Base-by-base conservation (phyloP, 1,140 invertebrate genomes). In the Cyclargus thomasi region DNA sequence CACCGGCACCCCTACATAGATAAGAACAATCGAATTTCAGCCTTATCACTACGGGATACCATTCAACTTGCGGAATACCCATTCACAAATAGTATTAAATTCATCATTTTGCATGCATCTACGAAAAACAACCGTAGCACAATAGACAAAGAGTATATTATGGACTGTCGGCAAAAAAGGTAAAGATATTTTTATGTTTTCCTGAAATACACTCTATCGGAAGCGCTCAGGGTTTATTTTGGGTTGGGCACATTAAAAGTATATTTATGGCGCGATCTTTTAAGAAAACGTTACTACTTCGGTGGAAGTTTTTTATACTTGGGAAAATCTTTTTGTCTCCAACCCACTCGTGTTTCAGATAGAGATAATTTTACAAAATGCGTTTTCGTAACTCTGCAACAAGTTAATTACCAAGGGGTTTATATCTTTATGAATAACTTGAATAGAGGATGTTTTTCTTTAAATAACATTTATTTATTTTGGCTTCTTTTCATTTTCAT, bases 1-100 rank as follows among this genome's bases (percentile, higher is more conserved):
- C 72, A 70, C 67, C 65, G 63, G 62, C 70, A 67, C 72, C 80
- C 77, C 76, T 78, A 78, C 74, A 78, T 74, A 74, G 71, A 71
- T 69, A 77, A 76, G 68, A 53, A 6, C 68, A 70, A 36, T 11
- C 21, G 11, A 77, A 77, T 70, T 35, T 63, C 64, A 63, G 76
- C 76, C 63, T 67, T 76, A 73, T 20, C 3, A 0, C 65, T 2
- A 53, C 3, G 63, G 16, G 0, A 11, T 62, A 69, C 22, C 68
- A 57, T 23, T 62, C 62, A 66, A 71, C 67, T 77, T 62, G 22
- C 53, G 14, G 35, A 36, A 65, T 16, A 21, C 20, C 17, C 23
- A 64, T 16, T 10, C 63, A 55, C 21, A 23, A 67, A 62, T 57
- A 29, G 63, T 70, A 71, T 69, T 69, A 74, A 71, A 74, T 74